Conservation (phyloP, 2,888 invertebrate species). For the Ceratothoa steindachneri region DNA sequence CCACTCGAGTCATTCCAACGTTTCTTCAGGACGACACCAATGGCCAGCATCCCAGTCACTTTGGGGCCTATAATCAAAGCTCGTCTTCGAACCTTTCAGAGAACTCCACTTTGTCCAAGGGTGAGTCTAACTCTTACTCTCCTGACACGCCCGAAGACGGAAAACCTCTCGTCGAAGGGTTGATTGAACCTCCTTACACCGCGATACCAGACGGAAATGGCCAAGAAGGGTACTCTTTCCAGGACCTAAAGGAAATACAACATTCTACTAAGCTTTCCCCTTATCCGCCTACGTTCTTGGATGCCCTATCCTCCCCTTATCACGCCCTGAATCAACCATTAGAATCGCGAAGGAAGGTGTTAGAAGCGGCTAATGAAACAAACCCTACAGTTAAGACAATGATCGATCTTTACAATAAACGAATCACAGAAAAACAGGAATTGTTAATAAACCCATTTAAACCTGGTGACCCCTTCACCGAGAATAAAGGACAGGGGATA, state of each 20-base stretch:
- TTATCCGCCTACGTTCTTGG: constrained; percentile 17
- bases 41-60: background rate
- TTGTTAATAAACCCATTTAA: constrained; percentile 39
- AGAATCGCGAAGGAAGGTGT: constrained; percentile 38
- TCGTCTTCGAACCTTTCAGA: no score
- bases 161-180: background rate
- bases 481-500: constrained; percentile 27
- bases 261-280: background rate
- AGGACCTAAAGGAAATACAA: background rate
- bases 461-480: constrained; percentile 27
- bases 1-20: background rate
- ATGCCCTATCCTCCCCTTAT: background rate
- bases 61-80: constrained; percentile 17
- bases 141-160: background rate
- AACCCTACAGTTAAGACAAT: constrained; percentile 32
- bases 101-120: background rate
- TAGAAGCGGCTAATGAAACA: constrained; percentile 35
- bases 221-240: background rate
- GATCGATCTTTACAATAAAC: constrained; percentile 38
- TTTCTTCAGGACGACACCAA: background rate
- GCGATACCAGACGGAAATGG: background rate
- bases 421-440: constrained; percentile 44
- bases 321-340: constrained; percentile 25
- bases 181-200: background rate
- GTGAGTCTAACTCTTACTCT: background rate